Evolutionary conservation across 2,888 invertebrate species (phyloP).

Genomic region (Melinaea menophilus): DNA sequence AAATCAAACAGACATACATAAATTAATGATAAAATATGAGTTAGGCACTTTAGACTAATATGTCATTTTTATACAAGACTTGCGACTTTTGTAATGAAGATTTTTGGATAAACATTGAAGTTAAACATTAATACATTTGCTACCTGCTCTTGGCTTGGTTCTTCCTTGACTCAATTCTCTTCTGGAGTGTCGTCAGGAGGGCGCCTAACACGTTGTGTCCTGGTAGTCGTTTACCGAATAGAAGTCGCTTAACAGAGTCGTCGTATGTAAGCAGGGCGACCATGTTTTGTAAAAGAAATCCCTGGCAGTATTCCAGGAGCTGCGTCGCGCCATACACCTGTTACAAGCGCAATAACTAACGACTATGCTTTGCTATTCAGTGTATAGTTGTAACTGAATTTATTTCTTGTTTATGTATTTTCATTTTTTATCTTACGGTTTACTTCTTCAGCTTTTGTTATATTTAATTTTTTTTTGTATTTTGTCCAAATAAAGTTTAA

Average conservation of each 20-base stretch:
- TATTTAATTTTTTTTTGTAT: too few species aligned
- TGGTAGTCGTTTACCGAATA: slow-evolving; percentile 92
- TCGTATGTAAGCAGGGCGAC: slow-evolving; percentile 95
- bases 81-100: background rate
- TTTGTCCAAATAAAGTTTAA: too few species aligned
- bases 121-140: slow-evolving; percentile 33
- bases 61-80: too few species aligned
- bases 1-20: too few species aligned
- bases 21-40: too few species aligned
- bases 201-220: slow-evolving; percentile 93
- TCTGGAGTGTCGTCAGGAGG: slow-evolving; percentile 87
- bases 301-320: slow-evolving; percentile 92
- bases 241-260: slow-evolving; percentile 90
- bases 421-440: background rate
- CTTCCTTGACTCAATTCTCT: slow-evolving; percentile 84
- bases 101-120: background rate
- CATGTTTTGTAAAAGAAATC: slow-evolving; percentile 94
- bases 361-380: too few species aligned
- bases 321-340: slow-evolving; percentile 93
- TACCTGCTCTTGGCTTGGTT: slow-evolving; percentile 66
- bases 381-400: too few species aligned
- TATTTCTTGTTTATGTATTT: background rate
- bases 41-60: too few species aligned
- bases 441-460: too few species aligned
- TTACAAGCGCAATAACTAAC: slow-evolving; percentile 14